Percentiles rank a stretch among this genome's conserved stretches.
phyloP scores from a whole-genome alignment of 1,140 invertebrate genomes.

The Stegodyphus dumicola region DNA sequence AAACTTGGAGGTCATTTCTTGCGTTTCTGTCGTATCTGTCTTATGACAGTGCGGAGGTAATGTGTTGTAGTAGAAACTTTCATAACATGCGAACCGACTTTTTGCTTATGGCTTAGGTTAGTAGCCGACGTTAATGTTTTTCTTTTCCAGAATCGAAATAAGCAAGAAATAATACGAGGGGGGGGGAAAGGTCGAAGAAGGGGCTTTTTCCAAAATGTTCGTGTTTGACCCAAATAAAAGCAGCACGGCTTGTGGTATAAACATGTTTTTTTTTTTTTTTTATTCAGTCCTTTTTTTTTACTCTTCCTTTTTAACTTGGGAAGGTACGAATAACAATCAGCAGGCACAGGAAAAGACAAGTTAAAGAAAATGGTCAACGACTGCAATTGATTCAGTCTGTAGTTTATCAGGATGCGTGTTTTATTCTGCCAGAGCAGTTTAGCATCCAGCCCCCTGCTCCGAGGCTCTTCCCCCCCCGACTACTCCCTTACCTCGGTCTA shows the following conservation, averaged over 20 bases:
- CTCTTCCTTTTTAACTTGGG: neutral
- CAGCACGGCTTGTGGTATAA: neutral
- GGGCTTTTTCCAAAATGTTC: slow-evolving; percentile 3
- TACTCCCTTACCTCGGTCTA: slow-evolving; percentile 26
- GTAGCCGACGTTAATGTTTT: neutral
- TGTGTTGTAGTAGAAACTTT: neutral
- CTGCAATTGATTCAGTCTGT: slow-evolving; percentile 31
- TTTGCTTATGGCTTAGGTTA: slow-evolving; percentile 10
- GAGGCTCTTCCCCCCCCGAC: neutral
- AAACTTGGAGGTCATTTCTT: neutral
- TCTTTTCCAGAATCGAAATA: no score
- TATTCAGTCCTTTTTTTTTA: neutral
- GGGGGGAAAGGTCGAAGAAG: neutral
- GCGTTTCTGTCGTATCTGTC: neutral
- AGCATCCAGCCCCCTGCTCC: slow-evolving; percentile 25
- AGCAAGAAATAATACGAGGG: no score
- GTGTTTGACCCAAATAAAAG: slow-evolving; percentile 12
- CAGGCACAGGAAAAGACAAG: slow-evolving; percentile 14
- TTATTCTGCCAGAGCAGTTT: slow-evolving; percentile 53
- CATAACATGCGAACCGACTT: neutral
- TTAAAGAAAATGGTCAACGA: slow-evolving; percentile 27
- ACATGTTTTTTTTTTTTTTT: neutral
- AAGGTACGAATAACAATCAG: slow-evolving; percentile 23
- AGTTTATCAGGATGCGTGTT: slow-evolving; percentile 44
- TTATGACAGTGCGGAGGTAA: slow-evolving; percentile 2